Conservation (phyloP, 2,113 vertebrate species). For the Taxidea taxus region DNA sequence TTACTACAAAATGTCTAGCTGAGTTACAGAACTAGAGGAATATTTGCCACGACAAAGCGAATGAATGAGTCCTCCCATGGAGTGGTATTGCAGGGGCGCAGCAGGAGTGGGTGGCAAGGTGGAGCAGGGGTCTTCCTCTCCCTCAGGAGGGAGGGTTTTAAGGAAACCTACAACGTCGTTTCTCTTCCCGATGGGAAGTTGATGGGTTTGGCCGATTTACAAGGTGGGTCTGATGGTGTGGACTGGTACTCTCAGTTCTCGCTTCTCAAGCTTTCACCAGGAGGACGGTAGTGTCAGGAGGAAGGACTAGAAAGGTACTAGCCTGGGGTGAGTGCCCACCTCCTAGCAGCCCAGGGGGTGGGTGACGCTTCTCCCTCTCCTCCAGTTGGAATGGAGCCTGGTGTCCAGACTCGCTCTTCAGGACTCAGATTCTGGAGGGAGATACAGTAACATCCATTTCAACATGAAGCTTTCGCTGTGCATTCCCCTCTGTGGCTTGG, state of each 20-base stretch:
- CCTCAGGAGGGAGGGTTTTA: background rate
- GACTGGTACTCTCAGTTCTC: slow-evolving; percentile 15
- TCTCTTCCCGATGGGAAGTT: slow-evolving; percentile 47
- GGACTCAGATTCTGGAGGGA: background rate
- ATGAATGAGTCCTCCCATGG: slow-evolving; percentile 56
- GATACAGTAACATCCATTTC: background rate
- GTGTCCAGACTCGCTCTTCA: background rate
- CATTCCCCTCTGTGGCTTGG: background rate
- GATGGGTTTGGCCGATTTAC: slow-evolving; percentile 28
- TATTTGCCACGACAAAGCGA: slow-evolving; percentile 73
- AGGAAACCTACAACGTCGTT: background rate
- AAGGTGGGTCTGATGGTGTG: background rate
- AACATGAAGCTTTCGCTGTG: background rate
- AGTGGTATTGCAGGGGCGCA: background rate
- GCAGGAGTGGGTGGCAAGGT: background rate
- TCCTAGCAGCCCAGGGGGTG: background rate
- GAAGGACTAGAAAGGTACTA: background rate
- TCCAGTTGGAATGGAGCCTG: background rate
- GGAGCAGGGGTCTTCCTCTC: slow-evolving; percentile 51
- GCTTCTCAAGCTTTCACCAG: slow-evolving; percentile 39
- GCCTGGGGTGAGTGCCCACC: background rate
- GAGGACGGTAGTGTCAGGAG: background rate
- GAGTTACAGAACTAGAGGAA: slow-evolving; percentile 72
- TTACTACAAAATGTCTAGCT: slow-evolving; percentile 84
- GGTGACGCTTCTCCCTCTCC: background rate